Percentiles rank a stretch among this genome's conserved stretches.
These are phyloP conservation scores for Silurus glanis DNA, from an alignment of 2,113 vertebrate species.

Conservation along the genomic window DNA sequence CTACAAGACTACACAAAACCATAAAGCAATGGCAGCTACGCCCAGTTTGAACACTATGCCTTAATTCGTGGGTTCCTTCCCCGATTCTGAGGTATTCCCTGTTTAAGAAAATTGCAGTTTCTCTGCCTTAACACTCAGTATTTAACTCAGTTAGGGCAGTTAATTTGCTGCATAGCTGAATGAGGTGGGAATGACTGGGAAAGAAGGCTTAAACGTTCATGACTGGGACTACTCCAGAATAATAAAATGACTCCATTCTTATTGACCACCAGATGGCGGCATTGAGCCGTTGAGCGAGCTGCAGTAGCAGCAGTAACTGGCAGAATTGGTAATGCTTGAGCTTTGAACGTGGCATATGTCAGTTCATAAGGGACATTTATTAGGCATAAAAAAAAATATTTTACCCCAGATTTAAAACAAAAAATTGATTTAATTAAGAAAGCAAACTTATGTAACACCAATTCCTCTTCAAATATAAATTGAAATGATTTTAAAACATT, in stretches of 20 bases:
- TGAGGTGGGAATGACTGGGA: neutral
- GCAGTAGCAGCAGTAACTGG: neutral
- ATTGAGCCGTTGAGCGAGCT: conserved; percentile 3
- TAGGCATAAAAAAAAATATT: neutral
- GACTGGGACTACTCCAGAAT: neutral
- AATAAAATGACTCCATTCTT: neutral
- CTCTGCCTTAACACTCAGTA: neutral
- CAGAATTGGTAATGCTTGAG: neutral
- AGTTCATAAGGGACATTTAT: neutral
- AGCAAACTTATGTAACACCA: neutral
- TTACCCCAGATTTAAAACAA: neutral
- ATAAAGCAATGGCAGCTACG: neutral
- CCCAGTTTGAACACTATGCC: neutral
- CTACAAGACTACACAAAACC: neutral
- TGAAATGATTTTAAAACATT: neutral
- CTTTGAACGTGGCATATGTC: neutral
- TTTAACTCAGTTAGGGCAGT: neutral
- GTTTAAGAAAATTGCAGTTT: neutral
- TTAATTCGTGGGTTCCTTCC: neutral
- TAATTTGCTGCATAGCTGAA: neutral
- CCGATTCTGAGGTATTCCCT: neutral
- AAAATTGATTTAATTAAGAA: neutral
- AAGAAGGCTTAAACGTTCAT: neutral
- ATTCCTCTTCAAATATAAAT: neutral
- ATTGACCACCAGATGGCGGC: conserved; percentile 42